Evolutionary conservation across 2,888 invertebrate species (phyloP).

Genomic region (Lepetodrilus schrolli): DNA sequence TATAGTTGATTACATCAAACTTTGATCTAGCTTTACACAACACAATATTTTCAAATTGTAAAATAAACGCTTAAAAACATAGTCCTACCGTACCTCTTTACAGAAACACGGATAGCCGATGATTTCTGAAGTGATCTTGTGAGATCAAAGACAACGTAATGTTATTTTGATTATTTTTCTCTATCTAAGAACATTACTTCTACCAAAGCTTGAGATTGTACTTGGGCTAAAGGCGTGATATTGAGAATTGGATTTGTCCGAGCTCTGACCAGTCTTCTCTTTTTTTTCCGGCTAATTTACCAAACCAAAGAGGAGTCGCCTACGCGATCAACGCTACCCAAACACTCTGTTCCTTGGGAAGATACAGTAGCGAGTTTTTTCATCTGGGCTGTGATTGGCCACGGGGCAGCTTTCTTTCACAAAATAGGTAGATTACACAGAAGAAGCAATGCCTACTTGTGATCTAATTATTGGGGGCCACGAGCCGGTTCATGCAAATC

Average conservation of each 20-base stretch:
- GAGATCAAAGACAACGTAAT: too few species aligned
- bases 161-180: too few species aligned
- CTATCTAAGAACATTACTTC: too few species aligned
- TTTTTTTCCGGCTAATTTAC: slow-evolving; percentile 12
- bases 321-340: not conserved
- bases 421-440: slow-evolving; percentile 17
- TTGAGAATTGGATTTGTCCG: slow-evolving; percentile 6
- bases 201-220: not conserved
- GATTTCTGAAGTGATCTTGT: too few species aligned
- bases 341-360: not conserved
- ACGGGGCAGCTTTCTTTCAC: not conserved
- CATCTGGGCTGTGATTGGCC: not conserved
- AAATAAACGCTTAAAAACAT: too few species aligned
- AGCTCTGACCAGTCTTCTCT: slow-evolving; percentile 1
- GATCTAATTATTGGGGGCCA: slow-evolving; percentile 25
- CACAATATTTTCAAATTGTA: too few species aligned
- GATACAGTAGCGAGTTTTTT: not conserved
- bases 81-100: too few species aligned
- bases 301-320: not conserved
- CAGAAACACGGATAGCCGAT: too few species aligned
- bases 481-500: slow-evolving; percentile 12
- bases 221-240: not conserved
- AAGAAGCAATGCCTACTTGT: not conserved
- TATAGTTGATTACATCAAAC: too few species aligned
- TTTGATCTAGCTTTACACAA: too few species aligned